A percentile compares a stretch with the other conserved stretches of the same genome.
These are phyloP conservation scores for Chloroceryle amazona DNA, from an alignment of 2,797 vertebrate species.

Conservation along the genomic window DNA sequence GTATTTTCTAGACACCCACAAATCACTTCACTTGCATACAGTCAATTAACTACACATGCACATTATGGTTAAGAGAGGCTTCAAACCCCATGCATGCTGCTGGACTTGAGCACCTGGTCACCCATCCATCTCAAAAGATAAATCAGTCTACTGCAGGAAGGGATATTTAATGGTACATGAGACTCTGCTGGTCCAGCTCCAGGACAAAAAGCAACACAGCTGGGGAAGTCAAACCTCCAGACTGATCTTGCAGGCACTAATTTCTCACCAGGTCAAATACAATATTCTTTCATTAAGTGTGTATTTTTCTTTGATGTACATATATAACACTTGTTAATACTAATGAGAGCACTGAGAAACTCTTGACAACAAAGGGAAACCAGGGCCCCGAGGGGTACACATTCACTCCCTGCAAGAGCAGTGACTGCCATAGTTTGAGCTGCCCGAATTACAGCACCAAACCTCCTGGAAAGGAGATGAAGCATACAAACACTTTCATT, in stretches of 20 bases:
- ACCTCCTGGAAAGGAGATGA: conserved; percentile 31
- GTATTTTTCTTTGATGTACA: neutral
- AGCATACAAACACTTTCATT: neutral
- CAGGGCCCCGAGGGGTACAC: neutral
- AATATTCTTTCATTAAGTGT: neutral
- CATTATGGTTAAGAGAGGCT: rapidly evolving
- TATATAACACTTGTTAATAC: neutral
- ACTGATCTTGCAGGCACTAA: rapidly evolving
- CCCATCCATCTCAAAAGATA: neutral
- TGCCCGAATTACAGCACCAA: neutral
- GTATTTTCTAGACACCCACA: neutral
- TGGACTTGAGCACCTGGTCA: neutral
- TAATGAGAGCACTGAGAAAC: conserved; percentile 21
- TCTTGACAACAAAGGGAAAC: conserved; percentile 29
- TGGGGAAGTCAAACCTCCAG: neutral
- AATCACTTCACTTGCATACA: neutral
- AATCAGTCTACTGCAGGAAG: neutral
- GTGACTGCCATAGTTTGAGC: neutral
- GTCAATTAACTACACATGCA: neutral
- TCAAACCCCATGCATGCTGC: neutral
- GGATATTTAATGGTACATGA: neutral
- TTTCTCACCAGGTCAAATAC: neutral
- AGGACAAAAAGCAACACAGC: neutral
- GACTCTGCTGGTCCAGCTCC: neutral
- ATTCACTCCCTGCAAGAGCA: neutral